Base-by-base conservation (phyloP, 2,888 invertebrate genomes). In the Sisyra nigra region DNA sequence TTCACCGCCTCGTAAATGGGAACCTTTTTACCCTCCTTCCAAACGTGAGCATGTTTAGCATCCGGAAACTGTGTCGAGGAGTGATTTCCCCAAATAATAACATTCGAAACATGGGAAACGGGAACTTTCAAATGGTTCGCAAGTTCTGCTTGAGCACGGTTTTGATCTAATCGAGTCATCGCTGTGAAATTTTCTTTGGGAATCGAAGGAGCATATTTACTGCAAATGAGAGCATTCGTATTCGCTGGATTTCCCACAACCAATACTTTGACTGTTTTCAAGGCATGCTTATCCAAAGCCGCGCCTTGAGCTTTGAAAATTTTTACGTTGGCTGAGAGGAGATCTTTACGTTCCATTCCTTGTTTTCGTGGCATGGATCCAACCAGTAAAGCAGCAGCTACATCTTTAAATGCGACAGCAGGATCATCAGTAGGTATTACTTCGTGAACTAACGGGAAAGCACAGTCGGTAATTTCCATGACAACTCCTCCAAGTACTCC, bases 181-280 rank as follows among this genome's bases (percentile, higher is more conserved):
- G 96, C 96, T 32, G 89, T 85, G 63, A 98, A 97, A 65, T 97
- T 97, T 59, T 88, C 83, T 53, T 80, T 81, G 13, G 97, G 94
- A 57, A 99, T 96, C 15, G 89, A 85, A 10, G 94, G 93, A 18
- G 93, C 93, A 59, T 92, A 96, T 57, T 89, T 88, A 9, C 89
- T 84, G 61, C 93, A 92, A 52, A 98, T 89, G 40, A 91, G 67
- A 9, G 96, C 96, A 66, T 99, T 98, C 3, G 98, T 99, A 62
- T 99, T 99, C 13, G 98, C 98, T 41, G 98, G 98, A 64, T 98
- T 98, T 34, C 98, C 98, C 51, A 99, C 98, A 31, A 99, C 97
- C 36, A 99, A 70, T 46, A 83, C 89, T 69, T 94, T 97, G 35
- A 94, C 86, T 59, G 81, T 81, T 57, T 94, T 94, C 53, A 83